A percentile compares a stretch with the other conserved stretches of the same genome.
Evolutionary conservation across 1,140 invertebrate species (phyloP).

Genomic region (Ectropis grisescens): DNA sequence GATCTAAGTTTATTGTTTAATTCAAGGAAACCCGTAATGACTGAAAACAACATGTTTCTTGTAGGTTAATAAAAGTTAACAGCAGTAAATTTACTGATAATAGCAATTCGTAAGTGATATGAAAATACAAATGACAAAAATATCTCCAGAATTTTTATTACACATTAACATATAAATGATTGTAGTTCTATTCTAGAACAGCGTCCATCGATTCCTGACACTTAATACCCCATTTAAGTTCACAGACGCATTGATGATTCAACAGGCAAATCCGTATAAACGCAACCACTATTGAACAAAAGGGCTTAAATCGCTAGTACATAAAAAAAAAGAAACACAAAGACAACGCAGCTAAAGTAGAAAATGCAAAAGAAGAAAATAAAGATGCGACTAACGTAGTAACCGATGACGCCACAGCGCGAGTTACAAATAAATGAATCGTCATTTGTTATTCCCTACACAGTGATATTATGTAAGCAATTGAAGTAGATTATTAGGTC

Average conservation of each 20-base stretch:
- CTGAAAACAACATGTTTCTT: too few species aligned
- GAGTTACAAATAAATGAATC: slow-evolving; percentile 31
- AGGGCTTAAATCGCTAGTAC: too few species aligned
- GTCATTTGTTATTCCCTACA: slow-evolving; percentile 32
- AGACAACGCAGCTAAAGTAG: slow-evolving; percentile 8
- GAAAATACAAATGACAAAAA: too few species aligned
- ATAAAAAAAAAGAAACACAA: slow-evolving; percentile 12
- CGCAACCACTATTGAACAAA: slow-evolving; percentile 30
- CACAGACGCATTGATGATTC: slow-evolving; percentile 30
- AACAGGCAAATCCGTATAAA: slow-evolving; percentile 28
- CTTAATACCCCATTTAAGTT: slow-evolving; percentile 25
- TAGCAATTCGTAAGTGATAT: too few species aligned
- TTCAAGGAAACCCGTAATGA: too few species aligned
- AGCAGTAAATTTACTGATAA: too few species aligned
- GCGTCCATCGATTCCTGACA: not conserved
- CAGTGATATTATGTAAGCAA: slow-evolving; percentile 36
- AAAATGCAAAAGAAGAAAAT: slow-evolving; percentile 9
- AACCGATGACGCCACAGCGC: slow-evolving; percentile 31
- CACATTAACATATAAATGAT: too few species aligned
- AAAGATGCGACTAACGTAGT: slow-evolving; percentile 27
- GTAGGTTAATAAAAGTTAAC: too few species aligned
- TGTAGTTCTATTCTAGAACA: too few species aligned
- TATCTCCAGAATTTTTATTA: too few species aligned
- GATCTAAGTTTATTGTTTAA: too few species aligned
- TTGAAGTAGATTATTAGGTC: slow-evolving; percentile 48